Conservation (phyloP, 1,140 invertebrate species). For the Cydia amplana region DNA sequence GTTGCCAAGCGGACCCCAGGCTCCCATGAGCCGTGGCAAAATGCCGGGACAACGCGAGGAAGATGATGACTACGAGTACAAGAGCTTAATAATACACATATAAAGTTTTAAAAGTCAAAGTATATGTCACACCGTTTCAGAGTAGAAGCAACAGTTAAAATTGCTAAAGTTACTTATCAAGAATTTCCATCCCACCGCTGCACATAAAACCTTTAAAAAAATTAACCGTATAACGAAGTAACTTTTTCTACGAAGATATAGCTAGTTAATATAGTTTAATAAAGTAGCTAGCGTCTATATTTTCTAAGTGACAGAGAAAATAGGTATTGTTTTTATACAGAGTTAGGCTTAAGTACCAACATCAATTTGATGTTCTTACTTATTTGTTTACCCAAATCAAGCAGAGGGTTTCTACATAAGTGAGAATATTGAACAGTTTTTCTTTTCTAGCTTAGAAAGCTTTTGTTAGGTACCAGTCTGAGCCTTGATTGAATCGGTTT, state of each 20-base stretch:
- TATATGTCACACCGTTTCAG: background rate
- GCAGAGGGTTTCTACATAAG: background rate
- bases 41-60: too few species aligned
- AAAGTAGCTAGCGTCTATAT: background rate
- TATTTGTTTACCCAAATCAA: background rate
- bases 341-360: background rate
- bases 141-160: background rate
- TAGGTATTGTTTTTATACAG: background rate
- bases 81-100: too few species aligned
- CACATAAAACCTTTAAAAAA: background rate
- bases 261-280: background rate
- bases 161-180: background rate
- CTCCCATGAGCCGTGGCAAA: too few species aligned
- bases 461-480: slow-evolving; percentile 4
- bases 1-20: too few species aligned
- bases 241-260: background rate
- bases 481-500: slow-evolving; percentile 22
- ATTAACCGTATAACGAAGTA: background rate
- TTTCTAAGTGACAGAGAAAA: background rate
- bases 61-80: too few species aligned
- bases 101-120: background rate
- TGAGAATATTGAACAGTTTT: slow-evolving; percentile 2
- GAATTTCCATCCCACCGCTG: background rate
- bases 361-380: background rate
- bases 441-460: slow-evolving; percentile 25